A percentile compares a stretch with the other conserved stretches of the same genome.
These are phyloP conservation scores for Byasa hedistus DNA, from an alignment of 2,888 invertebrate species.

Conservation along the genomic window DNA sequence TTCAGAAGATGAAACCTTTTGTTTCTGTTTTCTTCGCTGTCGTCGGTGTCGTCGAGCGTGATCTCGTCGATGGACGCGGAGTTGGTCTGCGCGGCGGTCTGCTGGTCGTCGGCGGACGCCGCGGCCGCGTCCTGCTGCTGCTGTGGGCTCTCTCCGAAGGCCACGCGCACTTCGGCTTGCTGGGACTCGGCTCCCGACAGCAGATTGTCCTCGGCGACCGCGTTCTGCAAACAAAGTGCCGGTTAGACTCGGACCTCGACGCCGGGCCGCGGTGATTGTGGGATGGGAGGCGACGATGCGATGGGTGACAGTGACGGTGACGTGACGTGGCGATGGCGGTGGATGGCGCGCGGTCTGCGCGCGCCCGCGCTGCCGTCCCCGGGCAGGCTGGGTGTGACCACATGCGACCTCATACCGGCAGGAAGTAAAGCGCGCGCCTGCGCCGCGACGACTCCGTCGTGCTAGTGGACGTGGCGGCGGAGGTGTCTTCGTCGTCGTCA, in stretches of 20 bases:
- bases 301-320: conserved; percentile 38
- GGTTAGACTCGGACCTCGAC: conserved; percentile 10
- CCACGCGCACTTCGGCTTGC: conserved; percentile 82
- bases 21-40: conserved; percentile 88
- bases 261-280: conserved; percentile 37
- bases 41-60: conserved; percentile 84
- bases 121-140: conserved; percentile 39
- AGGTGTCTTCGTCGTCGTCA: conserved; percentile 82
- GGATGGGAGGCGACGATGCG: conserved; percentile 37
- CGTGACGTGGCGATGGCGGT: conserved; percentile 38
- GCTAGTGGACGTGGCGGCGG: conserved; percentile 66
- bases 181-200: conserved; percentile 81
- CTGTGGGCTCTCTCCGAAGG: conserved; percentile 68
- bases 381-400: conserved; percentile 74
- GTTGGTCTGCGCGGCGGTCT: conserved; percentile 80
- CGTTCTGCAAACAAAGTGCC: conserved; percentile 51
- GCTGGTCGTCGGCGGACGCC: conserved; percentile 56
- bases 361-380: conserved; percentile 68
- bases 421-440: conserved; percentile 59
- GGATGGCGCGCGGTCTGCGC: conserved; percentile 61
- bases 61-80: conserved; percentile 84
- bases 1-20: no score
- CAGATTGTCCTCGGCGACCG: conserved; percentile 71
- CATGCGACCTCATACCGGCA: conserved; percentile 68
- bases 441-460: conserved; percentile 45